phyloP scores from a whole-genome alignment of 2,797 vertebrate species.

The Hyperoplus lanceolatus region DNA sequence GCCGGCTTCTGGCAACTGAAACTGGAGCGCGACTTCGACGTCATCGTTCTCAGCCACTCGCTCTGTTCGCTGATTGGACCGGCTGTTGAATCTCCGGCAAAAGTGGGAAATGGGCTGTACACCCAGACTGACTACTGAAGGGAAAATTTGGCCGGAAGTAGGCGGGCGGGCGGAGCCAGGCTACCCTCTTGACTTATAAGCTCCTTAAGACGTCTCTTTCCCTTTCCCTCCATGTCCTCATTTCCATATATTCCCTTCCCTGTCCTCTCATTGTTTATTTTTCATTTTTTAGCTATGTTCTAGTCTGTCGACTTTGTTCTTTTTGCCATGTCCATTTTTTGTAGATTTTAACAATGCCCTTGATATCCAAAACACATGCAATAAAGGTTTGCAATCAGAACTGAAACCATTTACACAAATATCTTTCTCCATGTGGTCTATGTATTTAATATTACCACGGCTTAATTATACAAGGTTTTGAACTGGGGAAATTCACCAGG shows the following conservation, averaged over 20 bases:
- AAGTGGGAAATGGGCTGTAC: too few relatives aligned
- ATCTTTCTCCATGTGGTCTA: neutral
- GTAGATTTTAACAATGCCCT: neutral
- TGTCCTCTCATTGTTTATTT: constrained; percentile 13
- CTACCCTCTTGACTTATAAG: constrained; percentile 39
- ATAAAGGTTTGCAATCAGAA: neutral
- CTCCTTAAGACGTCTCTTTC: constrained; percentile 52
- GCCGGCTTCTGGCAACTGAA: too few relatives aligned
- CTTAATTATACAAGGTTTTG: neutral
- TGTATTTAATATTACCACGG: neutral
- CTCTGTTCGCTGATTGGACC: too few relatives aligned
- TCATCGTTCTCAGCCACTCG: too few relatives aligned
- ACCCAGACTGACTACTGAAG: too few relatives aligned
- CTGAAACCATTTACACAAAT: neutral
- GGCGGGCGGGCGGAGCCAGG: too few relatives aligned
- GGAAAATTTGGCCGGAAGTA: too few relatives aligned
- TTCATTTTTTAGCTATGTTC: neutral
- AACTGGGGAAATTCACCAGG: neutral
- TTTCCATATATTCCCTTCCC: constrained; percentile 32
- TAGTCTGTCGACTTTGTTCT: neutral
- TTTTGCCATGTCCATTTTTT: neutral
- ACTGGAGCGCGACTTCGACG: too few relatives aligned
- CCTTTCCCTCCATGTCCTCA: constrained; percentile 31
- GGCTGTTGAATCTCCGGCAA: too few relatives aligned
- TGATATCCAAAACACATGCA: neutral